phyloP scores from a whole-genome alignment of 2,113 vertebrate species.

The Microtus ochrogaster region DNA sequence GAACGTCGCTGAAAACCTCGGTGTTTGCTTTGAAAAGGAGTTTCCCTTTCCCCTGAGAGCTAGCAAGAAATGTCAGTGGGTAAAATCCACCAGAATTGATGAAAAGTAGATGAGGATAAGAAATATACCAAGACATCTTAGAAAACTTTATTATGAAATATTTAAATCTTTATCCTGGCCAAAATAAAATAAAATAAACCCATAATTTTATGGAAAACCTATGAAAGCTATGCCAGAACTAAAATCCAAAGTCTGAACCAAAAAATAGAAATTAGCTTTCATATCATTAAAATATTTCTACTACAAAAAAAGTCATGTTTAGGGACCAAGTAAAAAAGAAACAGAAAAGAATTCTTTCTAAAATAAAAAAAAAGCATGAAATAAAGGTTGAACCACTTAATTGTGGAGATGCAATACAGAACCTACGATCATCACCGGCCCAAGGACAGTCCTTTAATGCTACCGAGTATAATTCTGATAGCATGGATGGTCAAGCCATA shows the following conservation, averaged over 20 bases:
- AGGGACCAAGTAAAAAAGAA: slow-evolving; percentile 36
- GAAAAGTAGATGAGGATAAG: slow-evolving; percentile 65
- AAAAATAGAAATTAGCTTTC: slow-evolving; percentile 22
- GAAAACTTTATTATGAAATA: slow-evolving; percentile 74
- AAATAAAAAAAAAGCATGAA: slow-evolving; percentile 45
- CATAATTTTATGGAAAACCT: slow-evolving; percentile 29
- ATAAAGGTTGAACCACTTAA: slow-evolving; percentile 62
- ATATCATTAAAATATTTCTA: background rate
- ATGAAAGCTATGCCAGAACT: slow-evolving; percentile 45
- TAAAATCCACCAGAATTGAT: slow-evolving; percentile 71
- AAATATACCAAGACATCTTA: slow-evolving; percentile 63
- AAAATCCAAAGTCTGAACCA: background rate
- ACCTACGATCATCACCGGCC: background rate
- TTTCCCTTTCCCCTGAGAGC: background rate
- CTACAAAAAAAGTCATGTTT: background rate
- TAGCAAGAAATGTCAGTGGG: slow-evolving; percentile 28
- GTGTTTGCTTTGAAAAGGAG: background rate
- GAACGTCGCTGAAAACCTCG: background rate
- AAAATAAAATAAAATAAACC: slow-evolving; percentile 18
- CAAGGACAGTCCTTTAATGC: slow-evolving; percentile 51
- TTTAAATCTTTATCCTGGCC: slow-evolving; percentile 51
- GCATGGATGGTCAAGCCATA: slow-evolving; percentile 28
- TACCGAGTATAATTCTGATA: slow-evolving; percentile 35
- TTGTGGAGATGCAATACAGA: background rate
- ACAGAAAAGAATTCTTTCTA: slow-evolving; percentile 48